Base-by-base conservation (phyloP, 2,888 invertebrate species). In the Morpho helenor region DNA sequence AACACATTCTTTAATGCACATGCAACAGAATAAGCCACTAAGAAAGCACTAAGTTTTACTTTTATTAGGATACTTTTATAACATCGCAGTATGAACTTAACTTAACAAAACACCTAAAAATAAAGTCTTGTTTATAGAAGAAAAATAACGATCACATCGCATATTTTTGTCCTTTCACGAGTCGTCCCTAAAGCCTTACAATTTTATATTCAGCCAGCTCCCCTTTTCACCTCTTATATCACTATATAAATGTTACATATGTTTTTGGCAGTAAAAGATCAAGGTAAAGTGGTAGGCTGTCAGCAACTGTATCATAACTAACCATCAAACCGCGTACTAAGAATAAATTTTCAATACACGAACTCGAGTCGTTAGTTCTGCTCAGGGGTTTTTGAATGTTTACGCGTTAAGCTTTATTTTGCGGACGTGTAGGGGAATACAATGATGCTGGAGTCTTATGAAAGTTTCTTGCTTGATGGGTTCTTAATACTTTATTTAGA, bases 321-420 rank as follows among this genome's bases (percentile, higher is more conserved):
- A 87, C 87, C 82, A 84, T 83, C 80, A 82, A 72, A 79, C 75
- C 72, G 72, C 80, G 83, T 87, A 84, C 82, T 86, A 80, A 81
- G 87, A 86, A 89, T 89, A 89, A 88, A 89, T 89, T 87, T 89
- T 86, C 88, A 86, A 89, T 87, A 85, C 82, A 71, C 69, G 69
- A 75, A 75, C 76, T 79, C 73, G 80, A 77, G 68, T 82, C 87
- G 87, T 88, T 88, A 84, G 82, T 87, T 85, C 82, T 79, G 70
- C 80, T 82, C 79, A 81, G 76, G 77, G 77, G 80, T 74, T 76
- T n/a, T 73, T 54, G 71, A 76, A 72, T 57, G 60, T 78, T 76
- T 77, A 80, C 77, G 75, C 73, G 72, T 71, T 70, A 68, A 71
- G 75, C 72, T 66, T 75, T 76, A 74, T 74, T 71, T 68, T 52